Conservation (phyloP, 2,888 invertebrate species). For the Pterostichus madidus region DNA sequence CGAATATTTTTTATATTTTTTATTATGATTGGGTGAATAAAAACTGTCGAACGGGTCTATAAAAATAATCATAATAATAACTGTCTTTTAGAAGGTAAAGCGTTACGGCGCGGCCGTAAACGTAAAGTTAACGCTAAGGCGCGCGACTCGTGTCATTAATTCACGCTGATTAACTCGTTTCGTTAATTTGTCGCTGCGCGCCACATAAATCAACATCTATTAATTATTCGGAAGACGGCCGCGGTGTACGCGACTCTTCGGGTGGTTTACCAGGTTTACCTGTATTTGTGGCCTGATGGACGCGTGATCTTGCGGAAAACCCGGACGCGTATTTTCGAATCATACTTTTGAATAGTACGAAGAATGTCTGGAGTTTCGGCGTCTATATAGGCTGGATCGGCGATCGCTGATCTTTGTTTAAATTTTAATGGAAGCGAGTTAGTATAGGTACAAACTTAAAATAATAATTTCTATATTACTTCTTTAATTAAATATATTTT, state of each 20-base stretch:
- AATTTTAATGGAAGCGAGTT: too few relatives aligned
- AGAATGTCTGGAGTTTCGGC: background rate
- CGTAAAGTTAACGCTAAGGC: constrained; percentile 22
- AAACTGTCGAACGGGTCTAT: constrained; percentile 37
- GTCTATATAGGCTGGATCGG: too few relatives aligned
- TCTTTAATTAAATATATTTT: too few relatives aligned
- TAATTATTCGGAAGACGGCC: constrained; percentile 55
- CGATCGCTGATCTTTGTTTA: too few relatives aligned
- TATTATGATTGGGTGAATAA: constrained; percentile 57
- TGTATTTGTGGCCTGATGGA: constrained; percentile 13
- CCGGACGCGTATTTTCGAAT: constrained; percentile 4
- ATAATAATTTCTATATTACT: too few relatives aligned
- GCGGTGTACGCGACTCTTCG: constrained; percentile 34
- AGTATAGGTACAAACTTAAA: too few relatives aligned
- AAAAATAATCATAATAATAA: constrained; percentile 61
- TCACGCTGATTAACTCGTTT: constrained; percentile 65
- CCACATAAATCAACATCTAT: constrained; percentile 60
- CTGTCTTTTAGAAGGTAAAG: constrained; percentile 52
- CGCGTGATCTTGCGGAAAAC: background rate
- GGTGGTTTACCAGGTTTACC: constrained; percentile 47
- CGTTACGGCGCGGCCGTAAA: constrained; percentile 51
- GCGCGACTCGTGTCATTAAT: constrained; percentile 57
- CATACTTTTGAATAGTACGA: background rate
- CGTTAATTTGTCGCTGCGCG: constrained; percentile 62
- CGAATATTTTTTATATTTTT: constrained; percentile 32